These are phyloP conservation scores for Vandiemenella viatica DNA, from an alignment of 2,888 invertebrate species.

Conservation along the genomic window DNA sequence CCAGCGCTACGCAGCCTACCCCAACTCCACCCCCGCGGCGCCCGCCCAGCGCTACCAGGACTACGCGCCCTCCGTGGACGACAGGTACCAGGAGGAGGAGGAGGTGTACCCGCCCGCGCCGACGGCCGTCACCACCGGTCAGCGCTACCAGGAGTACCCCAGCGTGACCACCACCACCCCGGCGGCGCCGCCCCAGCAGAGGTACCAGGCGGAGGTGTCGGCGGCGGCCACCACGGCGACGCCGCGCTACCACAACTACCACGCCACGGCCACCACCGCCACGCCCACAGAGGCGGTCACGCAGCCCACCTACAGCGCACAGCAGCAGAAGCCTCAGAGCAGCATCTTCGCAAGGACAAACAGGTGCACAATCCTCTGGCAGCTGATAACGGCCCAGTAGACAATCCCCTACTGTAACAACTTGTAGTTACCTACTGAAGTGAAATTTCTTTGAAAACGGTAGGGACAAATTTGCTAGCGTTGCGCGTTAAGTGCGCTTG, in stretches of 20 bases:
- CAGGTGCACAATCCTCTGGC: no score
- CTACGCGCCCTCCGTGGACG: neutral
- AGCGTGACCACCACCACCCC: neutral
- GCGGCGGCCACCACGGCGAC: no score
- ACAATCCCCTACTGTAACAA: no score
- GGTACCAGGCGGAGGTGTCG: neutral
- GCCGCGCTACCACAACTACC: constrained; percentile 1
- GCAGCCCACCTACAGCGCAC: neutral
- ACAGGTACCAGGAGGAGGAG: neutral
- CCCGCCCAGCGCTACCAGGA: constrained; percentile 12
- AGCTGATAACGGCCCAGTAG: no score
- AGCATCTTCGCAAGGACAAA: no score
- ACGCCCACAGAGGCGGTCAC: constrained; percentile 31
- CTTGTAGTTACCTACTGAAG: no score
- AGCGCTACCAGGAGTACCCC: neutral
- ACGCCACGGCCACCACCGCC: constrained; percentile 26
- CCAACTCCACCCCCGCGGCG: constrained; percentile 16
- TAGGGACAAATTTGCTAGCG: no score
- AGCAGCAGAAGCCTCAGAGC: neutral
- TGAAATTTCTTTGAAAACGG: no score
- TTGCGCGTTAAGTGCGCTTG: no score
- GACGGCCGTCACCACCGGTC: neutral
- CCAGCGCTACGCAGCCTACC: constrained; percentile 1
- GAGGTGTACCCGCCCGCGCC: neutral
- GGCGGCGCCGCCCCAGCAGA: neutral